Base-by-base conservation (phyloP, 2,888 invertebrate species). In the Terebella lapidaria region DNA sequence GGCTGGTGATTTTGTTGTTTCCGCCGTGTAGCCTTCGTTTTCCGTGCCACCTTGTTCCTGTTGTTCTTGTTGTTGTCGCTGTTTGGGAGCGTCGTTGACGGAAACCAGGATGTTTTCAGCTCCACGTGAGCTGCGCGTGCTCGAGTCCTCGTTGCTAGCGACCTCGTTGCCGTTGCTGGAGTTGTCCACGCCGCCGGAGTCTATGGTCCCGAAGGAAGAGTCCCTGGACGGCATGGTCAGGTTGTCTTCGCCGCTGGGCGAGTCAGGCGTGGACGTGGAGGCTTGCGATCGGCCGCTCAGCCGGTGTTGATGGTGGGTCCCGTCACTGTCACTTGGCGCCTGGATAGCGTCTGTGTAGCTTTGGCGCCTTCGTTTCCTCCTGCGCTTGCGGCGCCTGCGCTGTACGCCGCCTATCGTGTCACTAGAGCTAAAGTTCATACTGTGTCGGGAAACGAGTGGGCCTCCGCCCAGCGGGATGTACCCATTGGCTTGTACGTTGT, bases 321-420 rank as follows among this genome's bases (percentile, higher is more conserved):
- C 42, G 10, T 35, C 42, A n/a, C n/a, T 35, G 42, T 35, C 42
- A 35, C 42, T 35, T 10, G n/a, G 10, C 42, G 10, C 42, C 10
- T 15, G 42, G 29, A 55, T 22, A 20, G 56, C 52, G n/a, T 46
- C 56, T 24, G 46, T 29, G 52, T 56, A 60, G 27, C 60, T 60
- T n/a, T 29, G 28, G 18, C 60, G 29, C 24, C 49, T 30, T 22
- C 54, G 20, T 15, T 27, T 24, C 18, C 58, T 15, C 25, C 35
- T 1, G 1, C 29, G 24, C 24, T 29, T 10, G 28, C 51, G 25
- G 22, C 22, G 22, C 10, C 20, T 30, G 5, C 18, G 42, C 20
- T 53, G 53, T 15, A 25, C 29, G 4, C 27, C 29, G 5, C 5
- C 28, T 10, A 53, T 4, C 15, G 53, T 28, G 5, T 15, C 15